phyloP scores from a whole-genome alignment of 2,888 invertebrate genomes.

The Drosophila kuntzei region DNA sequence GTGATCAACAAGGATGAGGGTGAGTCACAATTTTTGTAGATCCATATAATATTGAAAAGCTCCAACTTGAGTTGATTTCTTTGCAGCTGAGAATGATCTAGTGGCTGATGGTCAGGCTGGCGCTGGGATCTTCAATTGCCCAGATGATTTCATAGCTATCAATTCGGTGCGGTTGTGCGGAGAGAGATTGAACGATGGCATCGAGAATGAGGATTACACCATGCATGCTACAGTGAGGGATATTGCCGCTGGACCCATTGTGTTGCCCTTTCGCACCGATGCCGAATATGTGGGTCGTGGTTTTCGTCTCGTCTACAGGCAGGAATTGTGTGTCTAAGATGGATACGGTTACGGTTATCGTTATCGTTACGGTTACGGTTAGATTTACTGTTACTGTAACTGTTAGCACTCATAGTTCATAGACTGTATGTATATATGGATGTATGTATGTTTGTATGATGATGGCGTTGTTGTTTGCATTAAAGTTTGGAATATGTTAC shows the following conservation, averaged over 20 bases:
- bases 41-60: not conserved
- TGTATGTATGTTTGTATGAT: constrained; percentile 5
- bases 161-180: constrained; percentile 91
- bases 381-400: constrained; percentile 32
- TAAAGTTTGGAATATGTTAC: constrained; percentile 63
- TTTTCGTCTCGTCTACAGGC: constrained; percentile 89
- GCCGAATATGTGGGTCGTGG: constrained; percentile 89
- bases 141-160: constrained; percentile 90
- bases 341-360: constrained; percentile 27
- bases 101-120: constrained; percentile 90
- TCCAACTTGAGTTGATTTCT: not conserved
- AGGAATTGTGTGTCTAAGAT: constrained; percentile 87
- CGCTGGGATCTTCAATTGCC: constrained; percentile 91
- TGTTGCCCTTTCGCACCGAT: constrained; percentile 89
- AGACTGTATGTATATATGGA: constrained; percentile 7
- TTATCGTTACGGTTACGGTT: constrained; percentile 35
- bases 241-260: constrained; percentile 89
- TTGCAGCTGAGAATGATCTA: constrained; percentile 88
- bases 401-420: constrained; percentile 33
- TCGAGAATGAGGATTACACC: constrained; percentile 87
- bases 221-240: constrained; percentile 90
- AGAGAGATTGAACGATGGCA: constrained; percentile 90
- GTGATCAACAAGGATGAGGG: constrained; percentile 89
- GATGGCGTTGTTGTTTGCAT: constrained; percentile 58
- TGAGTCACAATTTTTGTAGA: constrained; percentile 73